phyloP scores from a whole-genome alignment of 2,888 invertebrate species.

The Cheilosia variabilis region DNA sequence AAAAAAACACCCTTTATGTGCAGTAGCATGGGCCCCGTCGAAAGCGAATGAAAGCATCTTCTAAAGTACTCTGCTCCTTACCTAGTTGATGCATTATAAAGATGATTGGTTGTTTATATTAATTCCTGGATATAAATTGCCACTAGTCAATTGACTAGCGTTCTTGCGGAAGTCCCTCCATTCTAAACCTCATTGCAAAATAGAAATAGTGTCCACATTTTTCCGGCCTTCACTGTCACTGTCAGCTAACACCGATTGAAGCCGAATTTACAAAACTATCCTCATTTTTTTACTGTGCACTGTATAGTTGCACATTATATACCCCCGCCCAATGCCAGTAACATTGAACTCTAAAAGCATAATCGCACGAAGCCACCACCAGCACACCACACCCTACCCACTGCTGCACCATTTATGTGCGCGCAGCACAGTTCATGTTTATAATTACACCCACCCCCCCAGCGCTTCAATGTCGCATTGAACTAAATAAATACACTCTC shows the following conservation, averaged over 20 bases:
- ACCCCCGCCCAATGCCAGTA: constrained; percentile 59
- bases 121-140: too few relatives aligned
- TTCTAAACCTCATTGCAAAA: too few relatives aligned
- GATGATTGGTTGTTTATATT: too few relatives aligned
- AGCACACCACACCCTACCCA: constrained; percentile 7
- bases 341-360: constrained; percentile 75
- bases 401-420: constrained; percentile 31
- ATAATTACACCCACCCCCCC: constrained; percentile 57
- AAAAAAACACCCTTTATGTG: too few relatives aligned
- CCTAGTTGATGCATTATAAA: too few relatives aligned
- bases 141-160: too few relatives aligned
- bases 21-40: too few relatives aligned
- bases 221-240: constrained; percentile 8
- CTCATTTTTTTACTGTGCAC: constrained; percentile 1
- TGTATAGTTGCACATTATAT: not conserved
- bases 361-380: constrained; percentile 37
- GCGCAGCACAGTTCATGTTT: constrained; percentile 45
- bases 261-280: constrained; percentile 31
- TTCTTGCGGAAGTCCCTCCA: too few relatives aligned
- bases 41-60: too few relatives aligned
- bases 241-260: constrained; percentile 16
- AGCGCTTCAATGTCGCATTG: constrained; percentile 44
- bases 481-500: constrained; percentile 71
- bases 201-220: not conserved
- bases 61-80: too few relatives aligned